Base-by-base conservation (phyloP, 2,888 invertebrate genomes). In the Escarpia spicata region DNA sequence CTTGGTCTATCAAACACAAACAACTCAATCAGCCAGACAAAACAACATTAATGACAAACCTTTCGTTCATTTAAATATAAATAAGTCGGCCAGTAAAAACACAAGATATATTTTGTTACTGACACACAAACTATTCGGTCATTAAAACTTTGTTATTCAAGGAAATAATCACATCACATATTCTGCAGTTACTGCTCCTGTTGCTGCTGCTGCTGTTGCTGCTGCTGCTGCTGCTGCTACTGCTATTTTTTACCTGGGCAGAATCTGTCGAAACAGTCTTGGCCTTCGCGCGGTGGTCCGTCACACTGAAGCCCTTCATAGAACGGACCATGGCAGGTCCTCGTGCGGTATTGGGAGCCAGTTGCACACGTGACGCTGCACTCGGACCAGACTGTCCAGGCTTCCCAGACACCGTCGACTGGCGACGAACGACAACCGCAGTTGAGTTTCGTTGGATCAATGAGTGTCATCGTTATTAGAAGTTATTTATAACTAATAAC, bases 211-310 rank as follows among this genome's bases (percentile, higher is more conserved):
- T 6, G 2, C 37, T 37, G 37, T 0, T 37, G 37, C 37, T 37
- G 37, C 1, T 37, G 37, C 37, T 37, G 37, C 1, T 37, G 37
- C 37, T 37, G 37, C 37, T 37, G 37, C 37, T 37, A 1, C 37
- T 37, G 37, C 37, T 37, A 1, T 37, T 37, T 75, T 15, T 90
- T 92, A 95, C 95, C 94, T 93, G 95, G 95, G 92, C 95, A 95
- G 10, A 93, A 92, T 44, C 94, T 94, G 37, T 93, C 93, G 92
- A 94, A 95, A 93, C 95, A 95, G 0, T 92, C 92, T 91, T 94
- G 94, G 31, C n/a, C 37, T 43, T 92, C 92, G 44, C 45, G 43
- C 31, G 44, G 45, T 26, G 45, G 91, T 45, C 91, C 91, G 15
- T 43, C 45, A 92, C 95, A 95, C 43, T 93, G 91, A n/a, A 93